A percentile compares a stretch with the other conserved stretches of the same genome.
Evolutionary conservation across 2,888 invertebrate genomes (phyloP).

Genomic region (Adineta ricciae): DNA sequence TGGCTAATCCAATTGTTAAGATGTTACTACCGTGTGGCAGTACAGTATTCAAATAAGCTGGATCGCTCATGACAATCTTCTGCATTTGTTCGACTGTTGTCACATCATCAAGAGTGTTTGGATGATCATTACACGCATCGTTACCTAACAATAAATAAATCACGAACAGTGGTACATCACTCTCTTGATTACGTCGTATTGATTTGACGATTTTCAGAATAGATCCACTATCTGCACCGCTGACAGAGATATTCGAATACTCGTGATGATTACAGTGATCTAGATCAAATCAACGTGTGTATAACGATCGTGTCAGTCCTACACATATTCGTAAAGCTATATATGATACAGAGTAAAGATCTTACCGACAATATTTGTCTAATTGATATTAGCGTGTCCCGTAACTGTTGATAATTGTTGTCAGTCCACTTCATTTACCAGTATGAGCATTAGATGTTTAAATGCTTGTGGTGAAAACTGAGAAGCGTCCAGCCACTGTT

Average conservation of each 20-base stretch:
- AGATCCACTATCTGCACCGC: constrained; percentile 43
- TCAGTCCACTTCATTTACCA: constrained; percentile 54
- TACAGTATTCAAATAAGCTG: constrained; percentile 42
- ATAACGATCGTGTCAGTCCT: not conserved
- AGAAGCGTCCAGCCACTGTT: constrained; percentile 45
- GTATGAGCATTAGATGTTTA: constrained; percentile 46
- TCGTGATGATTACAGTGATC: constrained; percentile 39
- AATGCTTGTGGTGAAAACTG: constrained; percentile 42
- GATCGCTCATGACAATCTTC: constrained; percentile 40
- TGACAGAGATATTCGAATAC: constrained; percentile 53
- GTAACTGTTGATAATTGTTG: constrained; percentile 52
- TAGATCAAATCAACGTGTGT: not conserved
- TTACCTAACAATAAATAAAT: constrained; percentile 53
- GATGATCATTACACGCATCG: constrained; percentile 53
- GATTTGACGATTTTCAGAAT: constrained; percentile 24
- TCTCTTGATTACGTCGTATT: constrained; percentile 44
- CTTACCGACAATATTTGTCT: not conserved
- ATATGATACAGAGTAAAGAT: too few relatives aligned
- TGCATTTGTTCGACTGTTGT: constrained; percentile 48
- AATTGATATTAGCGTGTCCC: constrained; percentile 39
- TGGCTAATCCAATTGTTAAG: constrained; percentile 52
- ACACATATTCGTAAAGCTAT: not conserved
- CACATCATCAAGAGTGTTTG: constrained; percentile 50
- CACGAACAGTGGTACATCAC: constrained; percentile 50
- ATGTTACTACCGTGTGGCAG: constrained; percentile 52